Evolutionary conservation across 2,888 invertebrate species (phyloP).

Genomic region (Tholera decimalis): DNA sequence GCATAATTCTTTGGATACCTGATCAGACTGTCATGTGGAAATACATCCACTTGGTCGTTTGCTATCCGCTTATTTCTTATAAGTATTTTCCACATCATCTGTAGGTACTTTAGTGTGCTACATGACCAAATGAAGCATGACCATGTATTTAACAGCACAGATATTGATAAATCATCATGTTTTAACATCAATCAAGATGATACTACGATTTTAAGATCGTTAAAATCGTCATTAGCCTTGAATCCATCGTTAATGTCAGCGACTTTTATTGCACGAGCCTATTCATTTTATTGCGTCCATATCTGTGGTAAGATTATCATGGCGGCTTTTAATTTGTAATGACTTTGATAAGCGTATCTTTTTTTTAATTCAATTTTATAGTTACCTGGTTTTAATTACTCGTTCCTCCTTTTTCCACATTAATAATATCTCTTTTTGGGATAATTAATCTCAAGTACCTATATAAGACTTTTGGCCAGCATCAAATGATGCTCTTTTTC

Average conservation of each 20-base stretch:
- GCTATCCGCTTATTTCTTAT: too few species aligned
- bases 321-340: constrained; percentile 8
- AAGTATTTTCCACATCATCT: too few species aligned
- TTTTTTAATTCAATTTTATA: constrained; percentile 13
- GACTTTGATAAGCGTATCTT: constrained; percentile 13
- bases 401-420: constrained; percentile 17
- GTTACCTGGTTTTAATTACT: too few species aligned
- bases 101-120: too few species aligned
- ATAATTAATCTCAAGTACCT: too few species aligned
- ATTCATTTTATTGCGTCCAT: constrained; percentile 16
- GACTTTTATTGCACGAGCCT: constrained; percentile 4
- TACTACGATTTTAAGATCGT: neutral
- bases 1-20: too few species aligned
- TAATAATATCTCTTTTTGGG: too few species aligned
- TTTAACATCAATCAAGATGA: constrained; percentile 20
- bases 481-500: neutral
- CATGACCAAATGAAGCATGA: too few species aligned
- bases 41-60: too few species aligned
- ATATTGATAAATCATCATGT: neutral
- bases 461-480: too few species aligned
- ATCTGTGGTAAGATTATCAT: constrained; percentile 26
- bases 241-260: constrained; percentile 13
- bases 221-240: constrained; percentile 32
- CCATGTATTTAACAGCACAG: neutral
- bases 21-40: too few species aligned